A percentile compares a stretch with the other conserved stretches of the same genome.
These are phyloP conservation scores for Chrysochloris asiatica DNA, from an alignment of 2,113 vertebrate genomes.

Conservation along the genomic window DNA sequence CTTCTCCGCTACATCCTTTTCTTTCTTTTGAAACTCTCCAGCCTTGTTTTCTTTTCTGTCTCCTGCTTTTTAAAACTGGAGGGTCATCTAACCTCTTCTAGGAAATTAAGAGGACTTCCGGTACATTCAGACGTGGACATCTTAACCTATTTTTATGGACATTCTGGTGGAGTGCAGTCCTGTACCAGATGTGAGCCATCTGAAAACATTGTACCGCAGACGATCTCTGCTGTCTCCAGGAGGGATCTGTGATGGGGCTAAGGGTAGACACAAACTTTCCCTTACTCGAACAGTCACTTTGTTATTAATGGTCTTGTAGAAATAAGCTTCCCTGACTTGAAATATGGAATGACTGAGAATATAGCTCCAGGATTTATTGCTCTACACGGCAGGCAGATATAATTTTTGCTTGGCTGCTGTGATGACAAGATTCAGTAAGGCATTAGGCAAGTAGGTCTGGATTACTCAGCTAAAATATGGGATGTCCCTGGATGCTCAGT, in stretches of 20 bases:
- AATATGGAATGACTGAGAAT: slow-evolving; percentile 66
- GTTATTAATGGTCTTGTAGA: slow-evolving; percentile 71
- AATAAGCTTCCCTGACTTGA: slow-evolving; percentile 71
- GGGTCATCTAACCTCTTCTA: neutral
- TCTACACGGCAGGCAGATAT: slow-evolving; percentile 49
- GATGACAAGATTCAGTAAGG: slow-evolving; percentile 76
- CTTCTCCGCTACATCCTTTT: neutral
- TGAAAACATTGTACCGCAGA: neutral
- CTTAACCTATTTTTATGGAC: neutral
- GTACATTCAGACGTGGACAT: neutral
- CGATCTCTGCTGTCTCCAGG: neutral
- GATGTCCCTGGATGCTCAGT: slow-evolving; percentile 6
- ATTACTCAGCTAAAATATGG: slow-evolving; percentile 67
- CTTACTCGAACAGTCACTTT: neutral
- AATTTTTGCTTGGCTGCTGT: slow-evolving; percentile 65
- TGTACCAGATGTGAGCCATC: neutral
- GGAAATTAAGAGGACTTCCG: neutral
- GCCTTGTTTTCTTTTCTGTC: neutral
- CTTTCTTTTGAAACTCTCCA: neutral
- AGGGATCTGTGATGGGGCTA: neutral
- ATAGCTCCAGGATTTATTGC: slow-evolving; percentile 64
- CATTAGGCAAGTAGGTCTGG: slow-evolving; percentile 66
- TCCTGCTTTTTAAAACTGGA: neutral
- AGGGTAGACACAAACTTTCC: neutral
- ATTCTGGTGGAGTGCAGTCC: neutral